These are phyloP conservation scores for Drosophila algonquin DNA, from an alignment of 2,888 invertebrate species.

Conservation along the genomic window DNA sequence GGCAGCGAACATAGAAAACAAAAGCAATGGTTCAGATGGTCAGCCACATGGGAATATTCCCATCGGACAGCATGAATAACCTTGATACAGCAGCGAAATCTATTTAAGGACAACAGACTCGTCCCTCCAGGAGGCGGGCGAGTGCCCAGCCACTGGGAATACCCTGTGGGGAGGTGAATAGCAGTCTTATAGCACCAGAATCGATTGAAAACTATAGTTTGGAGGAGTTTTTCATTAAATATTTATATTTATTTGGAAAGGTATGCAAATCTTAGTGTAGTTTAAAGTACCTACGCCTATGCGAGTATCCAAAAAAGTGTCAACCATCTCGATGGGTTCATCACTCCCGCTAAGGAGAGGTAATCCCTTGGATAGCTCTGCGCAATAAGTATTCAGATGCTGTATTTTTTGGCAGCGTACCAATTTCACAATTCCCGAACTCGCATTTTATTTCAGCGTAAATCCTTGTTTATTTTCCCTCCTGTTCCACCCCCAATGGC, in stretches of 20 bases:
- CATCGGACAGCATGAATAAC: conserved; percentile 56
- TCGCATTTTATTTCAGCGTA: conserved; percentile 27
- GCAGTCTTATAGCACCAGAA: too few relatives aligned
- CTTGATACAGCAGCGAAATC: conserved; percentile 58
- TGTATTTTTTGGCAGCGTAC: conserved; percentile 22
- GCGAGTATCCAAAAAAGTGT: too few relatives aligned
- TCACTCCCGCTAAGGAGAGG: background rate
- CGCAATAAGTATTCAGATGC: conserved; percentile 34
- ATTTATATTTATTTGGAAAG: too few relatives aligned
- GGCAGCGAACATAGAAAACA: conserved; percentile 12
- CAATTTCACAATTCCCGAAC: conserved; percentile 10
- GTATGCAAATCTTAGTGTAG: too few relatives aligned
- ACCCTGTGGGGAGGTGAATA: background rate
- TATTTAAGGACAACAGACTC: conserved; percentile 50
- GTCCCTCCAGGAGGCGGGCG: background rate
- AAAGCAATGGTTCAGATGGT: conserved; percentile 26
- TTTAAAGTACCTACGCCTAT: too few relatives aligned
- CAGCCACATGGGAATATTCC: conserved; percentile 21
- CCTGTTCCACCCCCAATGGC: too few relatives aligned
- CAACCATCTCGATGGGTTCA: too few relatives aligned
- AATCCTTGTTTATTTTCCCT: conserved; percentile 4
- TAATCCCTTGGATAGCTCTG: conserved; percentile 8
- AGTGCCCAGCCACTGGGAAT: conserved; percentile 9
- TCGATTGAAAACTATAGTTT: too few relatives aligned
- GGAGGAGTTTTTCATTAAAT: too few relatives aligned